Evolutionary conservation across 2,113 vertebrate genomes (phyloP), one percentile per base, ranked within the genome.

Genomic region (Poeciliopsis turrubarensis): DNA sequence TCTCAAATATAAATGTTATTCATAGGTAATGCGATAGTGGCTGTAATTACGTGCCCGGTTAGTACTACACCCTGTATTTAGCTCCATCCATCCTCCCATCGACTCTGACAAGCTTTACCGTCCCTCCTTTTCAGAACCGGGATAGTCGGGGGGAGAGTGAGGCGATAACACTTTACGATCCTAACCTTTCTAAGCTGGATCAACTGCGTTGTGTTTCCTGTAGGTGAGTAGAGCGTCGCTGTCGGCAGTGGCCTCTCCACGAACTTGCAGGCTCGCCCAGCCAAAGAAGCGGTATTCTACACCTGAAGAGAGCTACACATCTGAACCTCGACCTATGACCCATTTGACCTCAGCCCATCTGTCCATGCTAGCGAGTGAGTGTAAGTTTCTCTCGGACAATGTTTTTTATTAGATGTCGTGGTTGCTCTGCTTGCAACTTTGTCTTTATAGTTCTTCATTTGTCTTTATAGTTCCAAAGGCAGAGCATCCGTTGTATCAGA

Each of bases 361-460:
- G 44, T 82, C 84, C 44, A 89, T 90, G 1, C 90, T 94, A 1
- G 91, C 93, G 19, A 75, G 92, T 94, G 37, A 86, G 91, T 44
- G 9, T 60, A 60, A 14, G 4, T 67, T 65, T 27, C 22, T 22
- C 25, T n/a, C 25, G 0, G 10, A 2, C 8, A 7, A 8, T 29
- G 25, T 19, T 41, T 9, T 39, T 65, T 0, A 34, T 25, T 3
- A 34, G 1, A 11, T 44, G 37, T 10, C 26, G 32, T 27, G 3
- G 17, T 51, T 66, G 68, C 39, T 39, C 54, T 65, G 0, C 31
- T 30, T 62, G 51, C n/a, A 30, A 4, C 13, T 26, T 78, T 71
- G 14, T 63, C 63, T 60, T 26, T 9, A 19, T 70, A 94, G 92
- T 71, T 51, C 89, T 32, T 5, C 13, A 26, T 26, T 78, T 71